Percentiles rank a stretch among this genome's conserved stretches.
These are phyloP conservation scores for Penaeus japonicus DNA, from an alignment of 1,140 invertebrate species.

Conservation along the genomic window DNA sequence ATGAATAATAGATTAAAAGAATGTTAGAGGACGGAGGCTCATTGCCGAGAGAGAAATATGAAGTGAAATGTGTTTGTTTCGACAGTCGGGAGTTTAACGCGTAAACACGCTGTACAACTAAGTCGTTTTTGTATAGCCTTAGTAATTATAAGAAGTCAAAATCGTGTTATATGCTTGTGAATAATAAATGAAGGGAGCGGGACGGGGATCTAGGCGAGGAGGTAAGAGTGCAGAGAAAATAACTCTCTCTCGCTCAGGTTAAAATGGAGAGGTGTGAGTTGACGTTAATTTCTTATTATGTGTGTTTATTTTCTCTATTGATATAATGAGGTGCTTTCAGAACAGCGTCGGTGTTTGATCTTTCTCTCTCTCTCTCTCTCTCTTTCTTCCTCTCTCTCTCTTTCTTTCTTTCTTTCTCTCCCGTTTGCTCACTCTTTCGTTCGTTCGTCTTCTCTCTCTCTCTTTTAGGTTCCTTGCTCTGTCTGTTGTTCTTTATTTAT, in stretches of 20 bases:
- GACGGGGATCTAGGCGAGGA: no score
- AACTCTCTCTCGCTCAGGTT: not conserved
- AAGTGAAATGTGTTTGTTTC: not conserved
- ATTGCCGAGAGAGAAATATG: not conserved
- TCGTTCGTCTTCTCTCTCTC: not conserved
- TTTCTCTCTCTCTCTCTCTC: not conserved
- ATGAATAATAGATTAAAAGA: constrained; percentile 30
- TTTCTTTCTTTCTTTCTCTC: not conserved
- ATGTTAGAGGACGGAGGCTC: not conserved
- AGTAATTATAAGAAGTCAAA: no score
- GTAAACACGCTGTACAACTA: not conserved
- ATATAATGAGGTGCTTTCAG: not conserved
- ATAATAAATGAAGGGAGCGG: no score
- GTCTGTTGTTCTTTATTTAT: no score
- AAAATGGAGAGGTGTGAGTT: no score
- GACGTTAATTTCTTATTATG: not conserved
- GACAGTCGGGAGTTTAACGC: not conserved
- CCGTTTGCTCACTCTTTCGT: not conserved
- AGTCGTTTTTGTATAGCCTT: not conserved
- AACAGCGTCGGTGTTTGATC: not conserved
- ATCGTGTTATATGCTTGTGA: no score
- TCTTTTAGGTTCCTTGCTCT: no score
- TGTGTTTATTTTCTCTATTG: not conserved
- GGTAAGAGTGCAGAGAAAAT: no score
- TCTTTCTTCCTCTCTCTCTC: not conserved